Base-by-base conservation (phyloP, 2,888 invertebrate species). In the Temnothorax ravouxi region DNA sequence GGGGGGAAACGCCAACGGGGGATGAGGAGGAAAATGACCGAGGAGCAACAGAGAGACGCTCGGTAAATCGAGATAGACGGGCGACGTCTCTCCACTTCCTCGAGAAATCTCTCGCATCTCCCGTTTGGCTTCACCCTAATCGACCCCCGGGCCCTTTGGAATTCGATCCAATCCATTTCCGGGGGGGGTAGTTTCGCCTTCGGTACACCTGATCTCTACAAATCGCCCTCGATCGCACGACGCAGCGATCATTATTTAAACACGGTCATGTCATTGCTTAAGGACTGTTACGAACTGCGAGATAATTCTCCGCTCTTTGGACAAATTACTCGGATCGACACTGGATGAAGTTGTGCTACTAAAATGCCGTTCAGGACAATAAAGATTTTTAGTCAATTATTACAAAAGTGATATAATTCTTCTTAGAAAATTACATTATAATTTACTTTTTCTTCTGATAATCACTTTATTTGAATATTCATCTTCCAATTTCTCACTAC, bases 161-260 rank as follows among this genome's bases (percentile, higher is more conserved):
- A 90, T 90, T 90, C 88, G 71, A 85, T 87, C 84, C 90, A 90
- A 90, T 90, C 90, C 90, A 90, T 90, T 90, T 90, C 87, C 84
- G 87, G 62, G 84, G 34, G 34, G 85, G 86, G 86, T 88, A 89
- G 87, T 90, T 88, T 90, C 50, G 79, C 56, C 90, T 86, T 89
- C 83, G 52, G 88, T 85, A 83, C 90, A 90, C 90, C 90, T 90
- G 90, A 89, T 80, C 79, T 80, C 72, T 34, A 72, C 59, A 59
- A 80, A 80, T 80, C 85, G 87, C 90, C 84, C 69, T 75, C 80
- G 71, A 82, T 84, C 88, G 61, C 62, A 44, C 71, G 72, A 69
- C 18, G 81, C 67, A 34, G 66, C 88, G 80, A 87, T 87, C 90
- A 88, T 90, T 90, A 90, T 90, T 90, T 90, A 90, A 88, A 87